These are phyloP conservation scores for Heterotilapia buettikoferi DNA, from an alignment of 2,113 vertebrate genomes.

Conservation along the genomic window DNA sequence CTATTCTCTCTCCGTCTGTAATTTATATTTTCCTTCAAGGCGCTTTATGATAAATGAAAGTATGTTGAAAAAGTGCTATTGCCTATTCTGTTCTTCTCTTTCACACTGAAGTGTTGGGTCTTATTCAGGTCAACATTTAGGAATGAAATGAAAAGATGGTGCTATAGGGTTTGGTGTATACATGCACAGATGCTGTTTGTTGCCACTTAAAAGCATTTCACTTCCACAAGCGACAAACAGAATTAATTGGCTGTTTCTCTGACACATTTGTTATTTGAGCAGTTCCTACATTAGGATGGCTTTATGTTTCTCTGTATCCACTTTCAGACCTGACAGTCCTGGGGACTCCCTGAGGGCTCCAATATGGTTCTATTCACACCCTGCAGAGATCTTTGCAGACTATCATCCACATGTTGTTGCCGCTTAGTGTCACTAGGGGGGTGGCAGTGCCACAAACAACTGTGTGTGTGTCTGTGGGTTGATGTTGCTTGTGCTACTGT, in stretches of 20 bases:
- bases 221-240: not conserved
- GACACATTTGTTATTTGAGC: not conserved
- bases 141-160: not conserved
- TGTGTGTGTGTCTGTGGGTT: not conserved
- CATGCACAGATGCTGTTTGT: not conserved
- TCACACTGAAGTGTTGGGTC: not conserved
- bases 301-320: not conserved
- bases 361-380: not conserved
- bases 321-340: not conserved
- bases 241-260: not conserved
- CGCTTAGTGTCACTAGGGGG: not conserved
- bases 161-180: not conserved
- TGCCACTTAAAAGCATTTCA: not conserved
- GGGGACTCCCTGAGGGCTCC: not conserved
- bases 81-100: not conserved
- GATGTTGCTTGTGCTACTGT: not conserved
- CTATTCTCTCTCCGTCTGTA: not conserved
- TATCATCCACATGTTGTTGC: not conserved
- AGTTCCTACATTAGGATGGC: not conserved
- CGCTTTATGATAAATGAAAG: constrained; percentile 32
- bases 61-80: not conserved
- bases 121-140: constrained; percentile 16
- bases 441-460: not conserved
- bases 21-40: constrained; percentile 28
- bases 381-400: not conserved